Base-by-base conservation (phyloP, 1,140 invertebrate species). In the Pygmarrhopalites habei region DNA sequence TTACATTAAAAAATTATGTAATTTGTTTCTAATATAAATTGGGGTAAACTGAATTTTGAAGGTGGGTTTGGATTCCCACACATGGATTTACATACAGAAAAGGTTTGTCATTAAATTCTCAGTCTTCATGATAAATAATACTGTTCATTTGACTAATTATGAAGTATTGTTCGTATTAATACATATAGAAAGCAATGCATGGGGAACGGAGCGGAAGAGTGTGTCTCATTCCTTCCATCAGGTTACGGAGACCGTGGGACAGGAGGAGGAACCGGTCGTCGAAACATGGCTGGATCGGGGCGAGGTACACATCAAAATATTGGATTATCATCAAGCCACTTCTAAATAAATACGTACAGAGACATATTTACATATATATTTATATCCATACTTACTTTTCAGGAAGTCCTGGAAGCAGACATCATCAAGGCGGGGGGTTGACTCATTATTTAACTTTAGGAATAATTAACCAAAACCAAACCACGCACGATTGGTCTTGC, bases 71-170 rank as follows among this genome's bases (percentile, higher is more conserved):
- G 91, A 94, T 72, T 95, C 91, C 21, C 91, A 95, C 72, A 92
- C 91, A 1, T 96, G 92, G 92, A 95, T 95, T 73, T 94, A 95
- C 73, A 92, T 95, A 71, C 85, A 90, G 74, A 92, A 91, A 75
- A 89, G 88, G 88, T 89, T 74, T 81, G 80, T 75, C 25, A 28
- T 35, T 7, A 35, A 35, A 35, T 15, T 35, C 32, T 15, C 15
- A 35, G 32, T 35, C 17, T 5, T 19, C 4, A 47, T 5, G 7
- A 47, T 47, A 25, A 47, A 47, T 35, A 35, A 35, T n/a, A n/a
- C n/a, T n/a, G n/a, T n/a, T n/a, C n/a, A n/a, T n/a, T n/a, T n/a
- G n/a, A n/a, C n/a, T n/a, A n/a, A n/a, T n/a, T n/a, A n/a, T n/a
- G n/a, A n/a, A n/a, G n/a, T n/a, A n/a, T n/a, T n/a, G n/a, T n/a